These are phyloP conservation scores for Pionites leucogaster DNA, from an alignment of 2,113 vertebrate species.

Conservation along the genomic window DNA sequence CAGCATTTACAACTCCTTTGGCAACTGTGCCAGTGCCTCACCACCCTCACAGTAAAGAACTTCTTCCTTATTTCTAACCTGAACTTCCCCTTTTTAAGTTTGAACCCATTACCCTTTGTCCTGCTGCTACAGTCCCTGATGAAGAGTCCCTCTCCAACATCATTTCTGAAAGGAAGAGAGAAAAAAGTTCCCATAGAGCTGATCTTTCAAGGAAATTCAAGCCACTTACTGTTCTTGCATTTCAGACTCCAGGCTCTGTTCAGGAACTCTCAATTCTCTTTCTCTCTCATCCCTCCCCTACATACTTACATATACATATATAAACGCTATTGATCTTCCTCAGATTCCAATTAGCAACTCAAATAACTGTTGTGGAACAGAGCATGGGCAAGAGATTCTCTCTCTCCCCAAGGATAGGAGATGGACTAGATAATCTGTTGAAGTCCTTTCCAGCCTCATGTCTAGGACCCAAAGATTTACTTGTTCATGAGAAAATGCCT, in stretches of 20 bases:
- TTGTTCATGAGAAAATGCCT: background rate
- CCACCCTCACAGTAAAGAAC: background rate
- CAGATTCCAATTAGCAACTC: background rate
- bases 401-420: background rate
- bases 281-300: background rate
- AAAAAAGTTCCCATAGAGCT: background rate
- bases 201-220: background rate
- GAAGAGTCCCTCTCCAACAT: background rate
- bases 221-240: background rate
- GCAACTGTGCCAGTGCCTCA: background rate
- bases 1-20: background rate
- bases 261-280: background rate
- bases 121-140: background rate
- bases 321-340: background rate
- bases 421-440: background rate
- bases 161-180: background rate
- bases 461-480: background rate
- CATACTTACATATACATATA: background rate
- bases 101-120: background rate
- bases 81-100: background rate
- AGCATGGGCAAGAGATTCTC: background rate
- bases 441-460: background rate
- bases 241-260: background rate
- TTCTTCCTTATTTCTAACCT: background rate
- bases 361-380: background rate